Evolutionary conservation across 1,140 invertebrate genomes (phyloP), one percentile per base, ranked within the genome.

Genomic region (Formica exsecta): DNA sequence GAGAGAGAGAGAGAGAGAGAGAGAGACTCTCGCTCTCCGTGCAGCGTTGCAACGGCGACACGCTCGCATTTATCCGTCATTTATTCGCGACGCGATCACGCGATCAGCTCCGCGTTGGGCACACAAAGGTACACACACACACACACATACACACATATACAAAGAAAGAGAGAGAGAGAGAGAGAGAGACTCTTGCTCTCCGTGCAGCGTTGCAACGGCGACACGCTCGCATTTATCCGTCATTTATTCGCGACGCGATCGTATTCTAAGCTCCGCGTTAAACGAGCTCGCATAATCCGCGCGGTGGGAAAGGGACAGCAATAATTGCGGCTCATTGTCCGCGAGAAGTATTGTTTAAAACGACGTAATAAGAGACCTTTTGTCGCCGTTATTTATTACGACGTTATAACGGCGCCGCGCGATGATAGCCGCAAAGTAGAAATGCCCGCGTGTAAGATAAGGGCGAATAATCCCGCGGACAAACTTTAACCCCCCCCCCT

Each of bases 251-350:
- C 87, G 61, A 75, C 61, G 75, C 75, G 88, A 87, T 89, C 88
- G 85, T 87, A 89, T 89, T 89, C 89, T 70, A 89, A 79, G 64
- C 76, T 66, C 16, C 85, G 62, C 85, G 88, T 86, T 75, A 68
- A 68, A 89, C 77, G 68, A 87, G 64, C 88, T 87, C 75, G 88
- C 88, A 61, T 87, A 89, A 90, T 87, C 87, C 88, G 68, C 44
- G 44, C 36, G 68, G 62, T 81, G 54, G 64, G 87, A 85, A 86
- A 85, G 51, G 32, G 51, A 59, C 75, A 65, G 89, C 85, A 76
- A 83, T 87, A 87, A 90, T 87, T 90, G 86, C 88, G 85, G 84
- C 89, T 89, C 89, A 89, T 90, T 84, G 86, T 89, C 88, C 66
- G 65, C 79, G 66, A 44, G 48, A 76, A 73, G 85, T 89, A 90